phyloP scores from a whole-genome alignment of 2,797 vertebrate species.

The Liparis tanakae region DNA sequence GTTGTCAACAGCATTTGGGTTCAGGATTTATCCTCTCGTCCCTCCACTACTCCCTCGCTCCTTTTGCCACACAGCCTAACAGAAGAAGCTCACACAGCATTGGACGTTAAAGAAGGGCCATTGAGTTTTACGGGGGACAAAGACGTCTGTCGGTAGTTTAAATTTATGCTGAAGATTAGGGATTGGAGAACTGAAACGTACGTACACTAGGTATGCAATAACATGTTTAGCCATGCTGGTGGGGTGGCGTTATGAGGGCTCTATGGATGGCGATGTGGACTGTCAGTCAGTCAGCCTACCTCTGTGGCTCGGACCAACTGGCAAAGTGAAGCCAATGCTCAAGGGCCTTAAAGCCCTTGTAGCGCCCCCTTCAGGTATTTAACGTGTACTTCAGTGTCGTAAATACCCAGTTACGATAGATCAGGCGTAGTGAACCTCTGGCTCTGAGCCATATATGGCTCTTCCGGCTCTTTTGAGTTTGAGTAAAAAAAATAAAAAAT shows the following conservation, averaged over 20 bases:
- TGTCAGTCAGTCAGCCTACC: background rate
- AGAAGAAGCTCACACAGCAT: background rate
- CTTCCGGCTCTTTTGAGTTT: too few species aligned
- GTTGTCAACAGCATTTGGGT: slow-evolving; percentile 71
- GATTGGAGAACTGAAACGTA: background rate
- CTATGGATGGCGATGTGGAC: too few species aligned
- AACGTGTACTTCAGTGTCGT: too few species aligned
- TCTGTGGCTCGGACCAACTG: too few species aligned
- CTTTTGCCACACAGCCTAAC: slow-evolving; percentile 3
- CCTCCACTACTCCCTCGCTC: slow-evolving; percentile 31
- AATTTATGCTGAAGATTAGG: background rate
- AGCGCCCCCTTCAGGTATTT: too few species aligned
- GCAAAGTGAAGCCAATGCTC: background rate
- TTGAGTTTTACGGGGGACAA: background rate
- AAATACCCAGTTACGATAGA: too few species aligned
- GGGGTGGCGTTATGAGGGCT: background rate
- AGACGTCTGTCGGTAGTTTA: background rate
- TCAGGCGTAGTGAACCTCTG: too few species aligned
- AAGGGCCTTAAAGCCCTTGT: too few species aligned
- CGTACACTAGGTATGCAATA: background rate
- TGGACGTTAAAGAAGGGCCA: slow-evolving; percentile 5
- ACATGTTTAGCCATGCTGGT: background rate
- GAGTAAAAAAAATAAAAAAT: too few species aligned
- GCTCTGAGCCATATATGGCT: too few species aligned
- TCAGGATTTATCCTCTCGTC: slow-evolving; percentile 74